Evolutionary conservation across 2,797 vertebrate genomes (phyloP).

Genomic region (Leucoraja ocellata): DNA sequence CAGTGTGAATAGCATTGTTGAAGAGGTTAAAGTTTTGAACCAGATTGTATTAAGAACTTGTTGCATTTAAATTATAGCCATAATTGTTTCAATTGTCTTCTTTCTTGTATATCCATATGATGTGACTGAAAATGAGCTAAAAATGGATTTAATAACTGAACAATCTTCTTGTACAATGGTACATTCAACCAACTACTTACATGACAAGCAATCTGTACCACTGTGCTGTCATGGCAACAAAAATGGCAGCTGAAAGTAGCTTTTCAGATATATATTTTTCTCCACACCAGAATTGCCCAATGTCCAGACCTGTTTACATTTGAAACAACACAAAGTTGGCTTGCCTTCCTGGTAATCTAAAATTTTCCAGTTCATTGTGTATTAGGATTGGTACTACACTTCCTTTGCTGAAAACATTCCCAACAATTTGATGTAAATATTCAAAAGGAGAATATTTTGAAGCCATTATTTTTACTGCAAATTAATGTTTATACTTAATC

Average conservation of each 20-base stretch:
- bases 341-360: neutral
- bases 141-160: conserved; percentile 33
- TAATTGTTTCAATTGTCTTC: conserved; percentile 36
- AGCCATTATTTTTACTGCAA: neutral
- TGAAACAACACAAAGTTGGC: neutral
- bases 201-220: conserved; percentile 34
- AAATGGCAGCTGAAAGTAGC: neutral
- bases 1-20: neutral
- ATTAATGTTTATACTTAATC: conserved; percentile 11
- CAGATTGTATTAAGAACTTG: neutral
- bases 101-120: conserved; percentile 1
- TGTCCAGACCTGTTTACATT: neutral
- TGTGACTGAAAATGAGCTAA: conserved; percentile 32
- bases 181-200: conserved; percentile 13
- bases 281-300: neutral
- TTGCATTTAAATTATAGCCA: conserved; percentile 10
- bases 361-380: neutral
- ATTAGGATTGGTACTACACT: neutral
- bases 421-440: neutral
- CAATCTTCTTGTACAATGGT: conserved; percentile 27
- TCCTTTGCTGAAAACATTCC: neutral
- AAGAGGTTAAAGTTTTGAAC: neutral
- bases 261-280: neutral
- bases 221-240: conserved; percentile 34
- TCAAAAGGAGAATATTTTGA: conserved; percentile 10